Evolutionary conservation across 2,888 invertebrate genomes (phyloP).

Genomic region (Phalangium opilio): DNA sequence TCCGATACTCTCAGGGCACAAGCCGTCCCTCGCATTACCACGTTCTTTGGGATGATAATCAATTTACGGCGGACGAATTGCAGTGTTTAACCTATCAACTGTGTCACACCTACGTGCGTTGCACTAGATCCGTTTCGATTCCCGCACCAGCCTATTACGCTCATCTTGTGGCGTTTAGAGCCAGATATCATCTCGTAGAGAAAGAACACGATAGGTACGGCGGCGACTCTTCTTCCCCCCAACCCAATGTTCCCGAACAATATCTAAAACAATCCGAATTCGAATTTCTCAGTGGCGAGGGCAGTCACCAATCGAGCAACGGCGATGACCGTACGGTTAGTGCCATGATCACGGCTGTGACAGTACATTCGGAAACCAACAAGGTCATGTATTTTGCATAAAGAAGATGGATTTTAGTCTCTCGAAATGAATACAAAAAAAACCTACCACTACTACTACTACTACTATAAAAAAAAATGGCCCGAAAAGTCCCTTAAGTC

Average conservation of each 20-base stretch:
- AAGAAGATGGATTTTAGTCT: constrained; percentile 11
- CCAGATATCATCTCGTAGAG: constrained; percentile 95
- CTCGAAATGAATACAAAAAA: no score
- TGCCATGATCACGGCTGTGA: constrained; percentile 95
- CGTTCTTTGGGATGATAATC: constrained; percentile 99
- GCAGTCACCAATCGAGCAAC: constrained; percentile 84
- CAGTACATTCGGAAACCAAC: constrained; percentile 97
- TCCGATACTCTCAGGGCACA: constrained; percentile 63
- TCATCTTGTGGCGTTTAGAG: constrained; percentile 96
- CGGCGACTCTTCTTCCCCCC: no score
- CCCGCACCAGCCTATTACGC: constrained; percentile 99
- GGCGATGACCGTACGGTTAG: constrained; percentile 93
- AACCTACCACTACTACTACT: no score
- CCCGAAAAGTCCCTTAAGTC: no score
- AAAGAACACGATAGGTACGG: constrained; percentile 86
- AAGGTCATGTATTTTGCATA: constrained; percentile 99
- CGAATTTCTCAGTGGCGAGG: constrained; percentile 60
- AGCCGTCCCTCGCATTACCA: constrained; percentile 98
- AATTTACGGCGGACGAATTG: constrained; percentile 94
- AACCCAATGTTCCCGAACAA: no score
- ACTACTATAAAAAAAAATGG: no score
- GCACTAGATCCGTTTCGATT: constrained; percentile 97
- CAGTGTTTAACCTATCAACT: constrained; percentile 98
- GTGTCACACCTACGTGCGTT: constrained; percentile 98
- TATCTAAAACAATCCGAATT: no score